Conservation (phyloP, 2,113 vertebrate genomes). For the Steatornis caripensis region DNA sequence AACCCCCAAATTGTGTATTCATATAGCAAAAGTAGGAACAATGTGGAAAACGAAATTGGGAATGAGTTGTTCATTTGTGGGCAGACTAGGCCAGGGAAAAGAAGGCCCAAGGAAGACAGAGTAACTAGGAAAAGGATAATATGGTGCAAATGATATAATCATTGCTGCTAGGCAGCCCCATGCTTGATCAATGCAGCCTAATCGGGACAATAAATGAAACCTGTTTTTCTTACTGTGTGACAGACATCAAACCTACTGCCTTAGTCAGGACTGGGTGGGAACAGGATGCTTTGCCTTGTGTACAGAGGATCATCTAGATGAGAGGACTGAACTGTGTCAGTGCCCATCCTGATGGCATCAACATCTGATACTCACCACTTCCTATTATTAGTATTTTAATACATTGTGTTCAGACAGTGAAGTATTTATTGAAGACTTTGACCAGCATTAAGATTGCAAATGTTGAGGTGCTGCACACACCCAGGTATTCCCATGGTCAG, state of each 20-base stretch:
- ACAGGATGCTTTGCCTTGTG: neutral
- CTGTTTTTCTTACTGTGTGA: neutral
- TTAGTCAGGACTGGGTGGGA: neutral
- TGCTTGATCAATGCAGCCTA: neutral
- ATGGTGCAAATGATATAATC: neutral
- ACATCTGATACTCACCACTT: neutral
- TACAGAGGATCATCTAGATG: neutral
- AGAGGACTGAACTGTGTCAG: neutral
- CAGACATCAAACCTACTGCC: neutral
- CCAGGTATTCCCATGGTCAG: neutral
- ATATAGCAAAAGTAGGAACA: neutral
- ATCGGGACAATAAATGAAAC: neutral
- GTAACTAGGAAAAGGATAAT: neutral
- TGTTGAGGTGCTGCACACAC: rapidly evolving
- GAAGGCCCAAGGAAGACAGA: neutral
- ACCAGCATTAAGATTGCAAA: neutral
- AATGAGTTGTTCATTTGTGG: neutral
- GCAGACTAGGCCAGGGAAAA: neutral
- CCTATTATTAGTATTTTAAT: neutral
- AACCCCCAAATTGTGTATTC: rapidly evolving
- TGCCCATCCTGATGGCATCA: neutral
- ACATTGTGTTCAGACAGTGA: neutral
- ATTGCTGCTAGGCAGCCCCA: neutral
- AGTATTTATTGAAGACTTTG: neutral
- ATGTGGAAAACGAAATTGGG: neutral